phyloP scores from a whole-genome alignment of 2,888 invertebrate species.

The Andrena chrysosceles region DNA sequence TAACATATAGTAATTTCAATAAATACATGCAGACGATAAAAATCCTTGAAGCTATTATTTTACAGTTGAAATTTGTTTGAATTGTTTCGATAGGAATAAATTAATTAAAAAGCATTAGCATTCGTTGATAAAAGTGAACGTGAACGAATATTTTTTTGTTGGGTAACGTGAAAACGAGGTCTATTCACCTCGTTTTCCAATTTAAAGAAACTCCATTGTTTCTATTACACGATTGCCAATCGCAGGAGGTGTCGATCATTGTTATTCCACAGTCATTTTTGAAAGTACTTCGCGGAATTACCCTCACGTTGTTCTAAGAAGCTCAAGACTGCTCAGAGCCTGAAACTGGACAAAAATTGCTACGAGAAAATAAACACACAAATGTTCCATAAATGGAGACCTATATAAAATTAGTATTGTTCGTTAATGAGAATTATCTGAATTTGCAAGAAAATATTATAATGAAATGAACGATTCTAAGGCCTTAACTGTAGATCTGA shows the following conservation, averaged over 20 bases:
- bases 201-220: constrained; percentile 1
- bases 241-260: constrained; percentile 36
- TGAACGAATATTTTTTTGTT: not conserved
- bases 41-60: no score
- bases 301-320: constrained; percentile 40
- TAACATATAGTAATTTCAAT: no score
- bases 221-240: constrained; percentile 2
- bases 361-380: constrained; percentile 29
- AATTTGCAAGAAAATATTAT: no score
- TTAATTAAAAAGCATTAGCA: not conserved
- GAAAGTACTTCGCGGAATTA: constrained; percentile 16
- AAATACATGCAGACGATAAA: no score
- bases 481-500: no score
- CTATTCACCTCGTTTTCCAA: not conserved
- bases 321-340: constrained; percentile 11
- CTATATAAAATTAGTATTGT: no score
- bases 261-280: constrained; percentile 48
- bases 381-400: not conserved
- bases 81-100: not conserved
- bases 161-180: not conserved
- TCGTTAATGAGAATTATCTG: no score
- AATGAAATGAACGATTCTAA: no score
- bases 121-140: not conserved
- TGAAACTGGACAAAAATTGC: constrained; percentile 38
- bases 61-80: no score